phyloP scores from a whole-genome alignment of 2,888 invertebrate species.

The Thymelicus lineola region DNA sequence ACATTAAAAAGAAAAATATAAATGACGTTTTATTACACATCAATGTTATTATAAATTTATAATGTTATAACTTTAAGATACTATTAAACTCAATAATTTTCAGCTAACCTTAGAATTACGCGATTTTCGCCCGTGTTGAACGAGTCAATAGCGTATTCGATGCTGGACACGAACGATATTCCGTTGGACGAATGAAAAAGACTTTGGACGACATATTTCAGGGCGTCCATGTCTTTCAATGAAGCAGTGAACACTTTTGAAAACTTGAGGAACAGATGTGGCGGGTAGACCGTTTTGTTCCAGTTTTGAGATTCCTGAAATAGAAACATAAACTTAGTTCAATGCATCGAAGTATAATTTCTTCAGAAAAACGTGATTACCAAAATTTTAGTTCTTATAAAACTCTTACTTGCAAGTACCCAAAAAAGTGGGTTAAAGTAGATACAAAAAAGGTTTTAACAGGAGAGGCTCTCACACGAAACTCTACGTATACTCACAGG shows the following conservation, averaged over 20 bases:
- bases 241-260: slow-evolving; percentile 65
- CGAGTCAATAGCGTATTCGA: slow-evolving; percentile 55
- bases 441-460: no score
- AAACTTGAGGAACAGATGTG: slow-evolving; percentile 70
- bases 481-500: slow-evolving; percentile 56
- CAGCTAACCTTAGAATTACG: slow-evolving; percentile 55
- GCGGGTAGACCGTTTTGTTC: slow-evolving; percentile 60
- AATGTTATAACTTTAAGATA: no score
- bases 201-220: slow-evolving; percentile 52
- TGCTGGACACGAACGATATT: slow-evolving; percentile 55
- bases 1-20: no score
- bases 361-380: no score
- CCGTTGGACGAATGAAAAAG: slow-evolving; percentile 48
- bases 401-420: no score
- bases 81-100: background rate
- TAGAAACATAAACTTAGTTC: background rate
- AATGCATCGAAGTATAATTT: no score
- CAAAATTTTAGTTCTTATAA: no score
- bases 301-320: slow-evolving; percentile 56
- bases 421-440: no score
- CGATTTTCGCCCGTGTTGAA: slow-evolving; percentile 57
- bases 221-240: slow-evolving; percentile 56
- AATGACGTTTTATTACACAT: no score
- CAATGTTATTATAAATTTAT: no score
- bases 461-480: no score